Percentiles rank a stretch among this genome's conserved stretches.
These are phyloP conservation scores for Apaloderma vittatum DNA, from an alignment of 2,113 vertebrate genomes.

Conservation along the genomic window DNA sequence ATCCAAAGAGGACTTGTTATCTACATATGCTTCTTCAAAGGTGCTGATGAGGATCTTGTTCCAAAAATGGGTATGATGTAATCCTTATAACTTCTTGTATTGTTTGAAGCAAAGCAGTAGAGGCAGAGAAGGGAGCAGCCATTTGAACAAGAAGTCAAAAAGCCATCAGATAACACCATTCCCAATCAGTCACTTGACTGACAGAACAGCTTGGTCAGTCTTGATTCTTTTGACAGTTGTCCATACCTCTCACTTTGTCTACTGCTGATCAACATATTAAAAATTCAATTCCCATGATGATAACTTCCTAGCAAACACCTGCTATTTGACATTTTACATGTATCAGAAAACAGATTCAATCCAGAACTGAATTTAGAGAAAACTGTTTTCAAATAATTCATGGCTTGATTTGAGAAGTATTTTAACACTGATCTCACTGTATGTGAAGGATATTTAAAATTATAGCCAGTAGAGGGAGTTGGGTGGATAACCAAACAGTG, in stretches of 20 bases:
- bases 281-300: neutral
- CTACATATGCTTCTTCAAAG: slow-evolving; percentile 96
- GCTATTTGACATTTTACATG: neutral
- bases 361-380: neutral
- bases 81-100: neutral
- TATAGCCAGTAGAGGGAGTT: slow-evolving; percentile 70
- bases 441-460: neutral
- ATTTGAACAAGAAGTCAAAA: neutral
- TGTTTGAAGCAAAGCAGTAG: neutral
- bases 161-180: neutral
- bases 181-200: neutral
- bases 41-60: slow-evolving; percentile 87
- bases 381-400: neutral
- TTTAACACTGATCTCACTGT: neutral
- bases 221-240: neutral
- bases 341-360: neutral
- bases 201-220: neutral
- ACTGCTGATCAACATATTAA: neutral
- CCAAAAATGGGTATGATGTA: slow-evolving; percentile 89
- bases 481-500: neutral
- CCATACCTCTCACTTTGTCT: neutral
- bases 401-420: neutral
- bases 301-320: neutral
- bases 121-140: neutral
- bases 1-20: slow-evolving; percentile 91